Percentiles rank a stretch among this genome's conserved stretches.
phyloP scores from a whole-genome alignment of 2,113 vertebrate genomes.

The Aspiorhynchus laticeps region DNA sequence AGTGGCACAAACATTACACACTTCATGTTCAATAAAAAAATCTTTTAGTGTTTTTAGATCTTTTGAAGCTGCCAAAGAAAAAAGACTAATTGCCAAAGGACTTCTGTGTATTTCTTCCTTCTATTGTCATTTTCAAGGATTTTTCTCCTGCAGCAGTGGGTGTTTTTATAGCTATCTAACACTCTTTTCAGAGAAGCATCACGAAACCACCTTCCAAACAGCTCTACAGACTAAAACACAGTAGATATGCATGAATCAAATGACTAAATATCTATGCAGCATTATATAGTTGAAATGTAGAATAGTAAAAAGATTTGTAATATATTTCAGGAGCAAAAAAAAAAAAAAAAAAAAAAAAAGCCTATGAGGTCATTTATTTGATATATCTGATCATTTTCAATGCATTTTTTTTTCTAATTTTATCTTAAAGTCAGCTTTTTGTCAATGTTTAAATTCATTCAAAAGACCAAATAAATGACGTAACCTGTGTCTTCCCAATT shows the following conservation, averaged over 20 bases:
- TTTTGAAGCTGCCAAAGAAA: neutral
- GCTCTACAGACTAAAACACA: neutral
- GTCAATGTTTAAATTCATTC: neutral
- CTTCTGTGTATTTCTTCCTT: conserved; percentile 7
- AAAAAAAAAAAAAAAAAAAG: no score
- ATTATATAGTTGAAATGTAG: neutral
- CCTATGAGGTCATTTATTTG: neutral
- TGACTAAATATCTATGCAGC: neutral
- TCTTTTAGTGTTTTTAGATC: neutral
- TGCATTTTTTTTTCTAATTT: neutral
- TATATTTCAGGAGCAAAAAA: neutral
- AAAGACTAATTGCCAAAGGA: neutral
- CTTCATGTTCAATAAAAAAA: neutral
- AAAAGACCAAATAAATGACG: neutral
- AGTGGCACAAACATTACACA: neutral
- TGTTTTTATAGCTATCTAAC: conserved; percentile 5
- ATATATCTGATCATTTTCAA: neutral
- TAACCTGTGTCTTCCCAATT: neutral
- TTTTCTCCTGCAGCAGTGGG: conserved; percentile 1
- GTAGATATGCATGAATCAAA: neutral
- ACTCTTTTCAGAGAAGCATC: neutral
- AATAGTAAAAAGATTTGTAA: neutral
- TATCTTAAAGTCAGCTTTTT: neutral
- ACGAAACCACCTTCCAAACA: neutral
- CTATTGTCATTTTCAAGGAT: conserved; percentile 30